Evolutionary conservation across 2,888 invertebrate species (phyloP), one percentile per base, ranked within the genome.

Genomic region (Hetaerina titia): DNA sequence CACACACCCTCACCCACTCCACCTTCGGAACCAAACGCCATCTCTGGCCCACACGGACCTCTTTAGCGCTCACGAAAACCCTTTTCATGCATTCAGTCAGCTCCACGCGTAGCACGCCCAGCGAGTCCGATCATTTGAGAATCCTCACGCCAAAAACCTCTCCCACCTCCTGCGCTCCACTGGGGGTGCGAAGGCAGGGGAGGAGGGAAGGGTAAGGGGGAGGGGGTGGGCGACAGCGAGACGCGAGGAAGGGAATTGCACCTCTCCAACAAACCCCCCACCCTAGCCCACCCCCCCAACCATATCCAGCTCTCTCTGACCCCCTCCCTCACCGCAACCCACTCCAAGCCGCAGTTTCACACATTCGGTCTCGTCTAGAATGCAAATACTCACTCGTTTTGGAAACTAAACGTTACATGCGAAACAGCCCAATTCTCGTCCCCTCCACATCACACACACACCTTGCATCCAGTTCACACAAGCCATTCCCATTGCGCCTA

Each of bases 301-400:
- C 69, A 4, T n/a, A 8, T 22, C 69, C 22, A 19, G 5, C 22
- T 57, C 89, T 57, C 58, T 22, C 58, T 57, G 19, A 1, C 6
- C 57, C 57, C 58, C 8, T 17, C 58, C 58, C 19, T 8, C 1
- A n/a, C 89, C 57, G 17, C 89, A 57, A 5, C 31, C 2, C 4
- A 25, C n/a, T 63, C 45, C 90, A 11, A 45, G 90, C 45, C 57
- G 56, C 45, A 69, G 56, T 74, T 74, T 74, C 92, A 63, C 69
- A 92, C 74, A 69, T 69, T 92, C 19, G 92, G 56, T 69, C 56
- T 31, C 64, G 92, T 56, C 69, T 64, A 92, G 69, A 92, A 74
- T 69, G 92, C 69, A 92, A 92, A 92, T 92, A 56, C 92, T 81
- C 81, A 19, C 64, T 90, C 90, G 90, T 90, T 90, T 90, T 22